Evolutionary conservation across 2,888 invertebrate genomes (phyloP), one percentile per base, ranked within the genome.

Genomic region (Tanytarsus gracilentus): DNA sequence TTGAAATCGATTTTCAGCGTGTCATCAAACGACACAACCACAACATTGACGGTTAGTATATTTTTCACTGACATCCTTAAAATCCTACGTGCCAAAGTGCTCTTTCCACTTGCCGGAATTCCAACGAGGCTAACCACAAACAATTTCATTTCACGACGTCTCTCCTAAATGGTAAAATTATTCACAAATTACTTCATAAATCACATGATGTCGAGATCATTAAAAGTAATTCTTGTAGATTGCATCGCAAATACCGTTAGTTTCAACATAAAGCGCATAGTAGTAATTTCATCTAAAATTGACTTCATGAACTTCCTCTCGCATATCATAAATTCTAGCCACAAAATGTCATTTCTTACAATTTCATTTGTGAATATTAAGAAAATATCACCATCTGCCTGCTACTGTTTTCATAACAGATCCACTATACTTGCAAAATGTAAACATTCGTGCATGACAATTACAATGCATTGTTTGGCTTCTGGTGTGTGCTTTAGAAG

Each of bases 21-120:
- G 6, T 60, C 40, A 23, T 60, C 60, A 49, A 51, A 60, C 26
- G n/a, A 39, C n/a, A 60, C 33, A 16, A 39, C n/a, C 4, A 51
- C 29, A 7, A 60, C 36, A 36, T 29, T 36, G n/a, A 29, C 16
- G 18, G 44, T 26, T 9, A 58, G 27, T 21, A 18, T n/a, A 14
- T 29, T 18, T n/a, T 16, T 6, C 30, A n/a, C 14, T 30, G 48
- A 58, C 18, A 44, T 8, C 48, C 48, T 40, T 23, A 29, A 23
- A 27, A 58, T 25, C 30, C 30, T 51, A 4, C 21, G 33, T 7
- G 60, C 30, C n/a, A 60, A 16, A 14, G 50, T 39, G 9, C 29
- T 60, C 21, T 60, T 60, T n/a, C 60, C 60, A 5, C 48, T 27
- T 26, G 50, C 60, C 5, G 60, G 60, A 27, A 60, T 25, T 26